Base-by-base conservation (phyloP, 2,888 invertebrate species). In the Pristionchus japonicus region DNA sequence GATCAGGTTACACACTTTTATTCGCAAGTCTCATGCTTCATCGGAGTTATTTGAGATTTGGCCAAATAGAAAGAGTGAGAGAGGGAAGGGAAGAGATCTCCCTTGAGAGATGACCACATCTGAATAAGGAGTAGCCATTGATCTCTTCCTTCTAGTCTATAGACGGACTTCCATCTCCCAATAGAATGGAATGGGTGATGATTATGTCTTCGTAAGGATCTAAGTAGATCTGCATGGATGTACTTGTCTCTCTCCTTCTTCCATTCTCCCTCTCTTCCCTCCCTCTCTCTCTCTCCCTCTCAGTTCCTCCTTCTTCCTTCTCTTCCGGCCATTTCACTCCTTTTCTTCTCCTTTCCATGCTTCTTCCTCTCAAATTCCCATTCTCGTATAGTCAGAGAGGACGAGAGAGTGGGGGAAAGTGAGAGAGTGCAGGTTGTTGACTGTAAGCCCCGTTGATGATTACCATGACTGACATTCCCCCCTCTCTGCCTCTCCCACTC, bases 281-380 rank as follows among this genome's bases (percentile, higher is more conserved):
- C 85, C 85, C 80, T 80, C 80, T 80, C 13, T 80, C 27, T 64
- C 64, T 34, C 27, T 13, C 3, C 64, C 85, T 84, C 84, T 85
- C 61, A 31, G 43, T 61, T n/a, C 64, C 67, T 84, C 27, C 64
- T 64, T 84, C 84, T 57, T 83, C 83, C 57, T 37, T 82, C 83
- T 57, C 57, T 85, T 85, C 85, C 85, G 61, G 61, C 82, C 43
- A 52, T 83, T 83, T 52, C 82, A 83, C 61, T 83, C 82, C 82
- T 83, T 43, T 52, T 83, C 85, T 67, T 64, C 85, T 64, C 61
- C 47, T 31, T 52, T 84, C 40, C 47, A 43, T 85, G 31, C 37
- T 47, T 85, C 40, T 85, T 67, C 47, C 85, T 64, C 43, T 64
- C 85, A 61, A 40, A 23, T 17, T 34, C 15, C 37, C 31, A n/a